Conservation (phyloP, 2,888 invertebrate species). For the Lacanobia oleracea region DNA sequence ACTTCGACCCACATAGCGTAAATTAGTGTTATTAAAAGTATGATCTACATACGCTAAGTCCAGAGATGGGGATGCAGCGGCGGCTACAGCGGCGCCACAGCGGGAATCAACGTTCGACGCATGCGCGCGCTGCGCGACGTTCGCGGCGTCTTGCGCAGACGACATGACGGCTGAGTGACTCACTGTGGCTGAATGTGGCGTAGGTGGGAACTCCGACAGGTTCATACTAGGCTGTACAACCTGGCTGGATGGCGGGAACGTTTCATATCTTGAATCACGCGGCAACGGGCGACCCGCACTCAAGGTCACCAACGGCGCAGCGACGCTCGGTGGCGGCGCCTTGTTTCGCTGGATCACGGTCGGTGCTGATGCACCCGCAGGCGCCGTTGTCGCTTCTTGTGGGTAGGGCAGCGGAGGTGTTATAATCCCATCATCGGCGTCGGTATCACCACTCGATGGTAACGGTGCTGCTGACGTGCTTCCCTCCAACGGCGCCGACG, state of each 20-base stretch:
- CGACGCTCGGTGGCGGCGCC: neutral
- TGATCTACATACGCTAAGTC: too few species aligned
- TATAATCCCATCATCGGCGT: neutral
- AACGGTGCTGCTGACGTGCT: neutral
- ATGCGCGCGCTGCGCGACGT: too few species aligned
- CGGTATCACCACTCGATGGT: neutral
- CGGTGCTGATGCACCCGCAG: neutral
- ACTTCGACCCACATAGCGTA: too few species aligned
- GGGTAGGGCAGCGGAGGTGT: slow-evolving; percentile 1
- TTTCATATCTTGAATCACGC: neutral
- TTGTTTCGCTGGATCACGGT: too few species aligned
- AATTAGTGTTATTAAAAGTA: too few species aligned
- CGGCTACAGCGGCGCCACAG: too few species aligned
- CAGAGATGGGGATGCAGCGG: too few species aligned
- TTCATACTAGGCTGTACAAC: neutral
- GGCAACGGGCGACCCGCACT: neutral
- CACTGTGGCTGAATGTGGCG: neutral
- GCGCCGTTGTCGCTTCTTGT: neutral
- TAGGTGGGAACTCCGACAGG: neutral
- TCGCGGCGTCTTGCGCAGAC: too few species aligned
- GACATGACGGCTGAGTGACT: too few species aligned
- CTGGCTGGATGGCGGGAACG: neutral
- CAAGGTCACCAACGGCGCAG: neutral
- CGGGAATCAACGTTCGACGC: too few species aligned
- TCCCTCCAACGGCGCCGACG: neutral